phyloP scores from a whole-genome alignment of 2,113 vertebrate species.

The Meriones unguiculatus region DNA sequence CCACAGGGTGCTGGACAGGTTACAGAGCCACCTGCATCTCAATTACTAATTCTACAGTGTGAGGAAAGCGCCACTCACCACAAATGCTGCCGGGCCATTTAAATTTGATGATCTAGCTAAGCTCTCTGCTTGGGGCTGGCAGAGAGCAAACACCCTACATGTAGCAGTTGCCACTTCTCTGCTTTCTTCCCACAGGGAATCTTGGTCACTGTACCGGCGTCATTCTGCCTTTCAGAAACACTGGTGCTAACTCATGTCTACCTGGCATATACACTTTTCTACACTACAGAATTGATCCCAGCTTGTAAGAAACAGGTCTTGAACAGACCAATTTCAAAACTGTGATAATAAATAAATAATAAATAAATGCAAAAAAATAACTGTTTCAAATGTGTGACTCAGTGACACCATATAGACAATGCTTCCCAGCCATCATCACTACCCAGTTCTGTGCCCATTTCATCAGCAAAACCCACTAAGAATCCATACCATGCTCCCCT shows the following conservation, averaged over 20 bases:
- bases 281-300: background rate
- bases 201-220: background rate
- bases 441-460: background rate
- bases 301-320: slow-evolving; percentile 5
- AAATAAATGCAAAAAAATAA: background rate
- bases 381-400: background rate
- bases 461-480: background rate
- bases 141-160: background rate
- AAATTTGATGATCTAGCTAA: slow-evolving; percentile 4
- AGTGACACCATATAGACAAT: background rate
- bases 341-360: background rate
- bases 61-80: background rate
- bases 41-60: background rate
- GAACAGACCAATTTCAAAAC: background rate
- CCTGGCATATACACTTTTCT: background rate
- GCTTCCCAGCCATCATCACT: background rate
- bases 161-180: background rate
- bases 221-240: slow-evolving; percentile 34
- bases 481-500: background rate
- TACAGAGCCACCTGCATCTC: background rate
- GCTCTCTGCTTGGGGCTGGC: background rate
- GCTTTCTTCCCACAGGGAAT: background rate
- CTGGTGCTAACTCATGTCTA: background rate
- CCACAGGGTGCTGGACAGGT: background rate
- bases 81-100: background rate